A percentile compares a stretch with the other conserved stretches of the same genome.
Evolutionary conservation across 2,113 vertebrate genomes (phyloP).

Genomic region (Eptesicus fuscus): DNA sequence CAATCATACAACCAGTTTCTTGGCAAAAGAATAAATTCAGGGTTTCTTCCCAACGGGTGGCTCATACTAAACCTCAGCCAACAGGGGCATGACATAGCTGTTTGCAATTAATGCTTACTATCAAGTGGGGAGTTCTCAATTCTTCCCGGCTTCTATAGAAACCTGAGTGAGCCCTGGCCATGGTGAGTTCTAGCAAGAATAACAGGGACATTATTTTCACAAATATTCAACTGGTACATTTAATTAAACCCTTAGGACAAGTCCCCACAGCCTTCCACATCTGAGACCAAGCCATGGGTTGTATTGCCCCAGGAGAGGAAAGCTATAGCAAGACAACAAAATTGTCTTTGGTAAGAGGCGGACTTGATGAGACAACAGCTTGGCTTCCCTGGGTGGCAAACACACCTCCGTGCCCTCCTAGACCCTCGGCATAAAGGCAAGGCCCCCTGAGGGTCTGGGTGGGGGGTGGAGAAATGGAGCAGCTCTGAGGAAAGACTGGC

Average conservation of each 20-base stretch:
- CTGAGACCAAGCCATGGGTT: neutral
- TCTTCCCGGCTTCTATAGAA: neutral
- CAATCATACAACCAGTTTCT: neutral
- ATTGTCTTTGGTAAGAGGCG: neutral
- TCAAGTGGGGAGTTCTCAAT: neutral
- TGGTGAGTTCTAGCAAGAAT: neutral
- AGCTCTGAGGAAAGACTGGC: neutral
- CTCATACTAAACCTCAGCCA: neutral
- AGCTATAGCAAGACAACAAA: neutral
- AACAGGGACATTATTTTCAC: neutral
- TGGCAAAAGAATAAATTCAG: neutral
- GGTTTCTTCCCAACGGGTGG: neutral
- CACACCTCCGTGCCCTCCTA: accelerated
- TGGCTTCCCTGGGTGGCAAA: neutral
- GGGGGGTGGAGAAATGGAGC: accelerated
- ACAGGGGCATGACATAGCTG: accelerated
- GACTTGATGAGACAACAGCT: neutral
- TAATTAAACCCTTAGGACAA: slow-evolving; percentile 9
- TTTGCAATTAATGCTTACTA: neutral
- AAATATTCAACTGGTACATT: neutral
- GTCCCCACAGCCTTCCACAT: neutral
- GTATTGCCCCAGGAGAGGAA: neutral
- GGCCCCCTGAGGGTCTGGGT: neutral
- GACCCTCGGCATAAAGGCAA: neutral
- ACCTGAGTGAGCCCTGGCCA: neutral